Base-by-base conservation (phyloP, 2,797 vertebrate genomes). In the Tauraco hartlaubi region DNA sequence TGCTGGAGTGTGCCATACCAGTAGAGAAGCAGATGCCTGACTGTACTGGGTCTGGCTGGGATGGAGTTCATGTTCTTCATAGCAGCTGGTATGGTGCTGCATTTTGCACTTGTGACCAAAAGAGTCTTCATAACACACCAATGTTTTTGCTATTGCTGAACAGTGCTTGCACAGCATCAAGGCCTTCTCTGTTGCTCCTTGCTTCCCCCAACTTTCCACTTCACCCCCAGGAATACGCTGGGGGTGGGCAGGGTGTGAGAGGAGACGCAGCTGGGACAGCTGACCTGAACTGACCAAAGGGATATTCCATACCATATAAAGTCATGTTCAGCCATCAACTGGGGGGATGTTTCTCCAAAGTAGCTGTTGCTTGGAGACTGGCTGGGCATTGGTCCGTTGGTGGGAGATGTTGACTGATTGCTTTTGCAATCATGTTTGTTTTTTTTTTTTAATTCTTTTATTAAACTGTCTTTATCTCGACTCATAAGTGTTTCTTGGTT, bases 221-320 rank as follows among this genome's bases (percentile, higher is more conserved):
- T 39, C 39, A 41, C 39, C 39, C 39, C 39, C 39, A 41, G 39
- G 39, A 41, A 41, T 41, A 14, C 15, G 39, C 39, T 41, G 39
- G 39, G 39, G 13, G 12, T 41, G 39, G 39, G 15, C 39, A 14
- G 15, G 39, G 39, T 41, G 39, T 41, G 39, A 41, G 39, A 41
- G 39, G 39, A 14, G 39, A 41, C 39, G 15, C 39, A 41, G 13
- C 39, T 41, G 39, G 39, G 7, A 29, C 37, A 68, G 44, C 52
- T 75, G 59, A 16, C 63, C 29, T 89, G 25, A 72, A 9, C 33
- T 51, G 43, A 20, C 39, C 19, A 20, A 14, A 62, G 10, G n/a
- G 29, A 6, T 54, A 2, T 6, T 49, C 39, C 33, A 8, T 21
- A 4, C 13, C 6, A 1, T n/a, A 2, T 20, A 20, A 43, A 4